Conservation (phyloP, 2,888 invertebrate genomes). For the Eretmocerus hayati region DNA sequence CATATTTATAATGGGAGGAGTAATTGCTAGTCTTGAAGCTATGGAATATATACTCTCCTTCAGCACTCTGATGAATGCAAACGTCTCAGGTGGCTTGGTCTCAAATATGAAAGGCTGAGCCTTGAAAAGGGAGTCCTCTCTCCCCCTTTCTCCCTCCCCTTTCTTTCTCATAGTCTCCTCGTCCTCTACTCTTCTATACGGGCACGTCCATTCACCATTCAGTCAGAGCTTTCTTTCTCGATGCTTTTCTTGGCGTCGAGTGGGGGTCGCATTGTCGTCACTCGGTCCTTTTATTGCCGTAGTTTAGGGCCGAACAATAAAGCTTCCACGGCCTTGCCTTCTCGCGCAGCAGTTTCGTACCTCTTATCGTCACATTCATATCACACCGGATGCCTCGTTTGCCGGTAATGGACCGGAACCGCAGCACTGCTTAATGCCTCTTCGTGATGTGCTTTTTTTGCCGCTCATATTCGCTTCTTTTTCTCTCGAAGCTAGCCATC, state of each 20-base stretch:
- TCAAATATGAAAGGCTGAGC: too few relatives aligned
- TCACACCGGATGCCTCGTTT: slow-evolving; percentile 30
- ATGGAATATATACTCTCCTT: too few relatives aligned
- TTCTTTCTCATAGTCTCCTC: too few relatives aligned
- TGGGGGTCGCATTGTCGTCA: slow-evolving; percentile 26
- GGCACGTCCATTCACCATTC: too few relatives aligned
- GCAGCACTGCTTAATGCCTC: slow-evolving; percentile 2
- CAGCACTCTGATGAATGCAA: too few relatives aligned
- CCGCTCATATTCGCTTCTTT: not conserved
- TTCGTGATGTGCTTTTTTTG: not conserved
- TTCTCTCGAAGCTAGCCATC: too few relatives aligned
- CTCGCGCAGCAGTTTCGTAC: slow-evolving; percentile 21
- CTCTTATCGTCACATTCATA: slow-evolving; percentile 32
- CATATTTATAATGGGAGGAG: too few relatives aligned
- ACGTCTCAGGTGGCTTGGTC: too few relatives aligned
- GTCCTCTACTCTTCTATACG: too few relatives aligned
- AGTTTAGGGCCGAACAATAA: slow-evolving; percentile 36
- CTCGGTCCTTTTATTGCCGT: slow-evolving; percentile 32
- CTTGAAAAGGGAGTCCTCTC: too few relatives aligned
- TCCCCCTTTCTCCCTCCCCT: too few relatives aligned
- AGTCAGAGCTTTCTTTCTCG: not conserved
- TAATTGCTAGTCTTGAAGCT: too few relatives aligned
- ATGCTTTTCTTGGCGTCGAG: not conserved
- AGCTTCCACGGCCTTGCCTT: slow-evolving; percentile 21
- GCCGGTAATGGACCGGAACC: slow-evolving; percentile 32